A percentile compares a stretch with the other conserved stretches of the same genome.
These are phyloP conservation scores for Dunckerocampus dactyliophorus DNA, from an alignment of 2,113 vertebrate species.

Conservation along the genomic window DNA sequence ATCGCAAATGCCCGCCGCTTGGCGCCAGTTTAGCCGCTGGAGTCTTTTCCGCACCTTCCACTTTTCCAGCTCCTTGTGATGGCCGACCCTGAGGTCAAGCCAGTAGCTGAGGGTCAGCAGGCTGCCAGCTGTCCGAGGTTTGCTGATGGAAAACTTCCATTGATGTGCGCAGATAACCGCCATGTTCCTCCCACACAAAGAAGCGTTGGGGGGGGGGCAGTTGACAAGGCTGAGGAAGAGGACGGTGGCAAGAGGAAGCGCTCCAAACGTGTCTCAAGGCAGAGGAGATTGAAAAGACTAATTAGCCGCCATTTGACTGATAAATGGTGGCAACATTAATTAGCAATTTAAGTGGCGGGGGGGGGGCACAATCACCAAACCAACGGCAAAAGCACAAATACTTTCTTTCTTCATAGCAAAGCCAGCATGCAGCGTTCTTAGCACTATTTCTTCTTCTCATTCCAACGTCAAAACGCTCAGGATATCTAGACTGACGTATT, in stretches of 20 bases:
- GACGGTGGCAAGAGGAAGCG: slow-evolving; percentile 11
- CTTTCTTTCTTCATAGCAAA: too few relatives aligned
- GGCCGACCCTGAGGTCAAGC: slow-evolving; percentile 44
- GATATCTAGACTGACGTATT: too few relatives aligned
- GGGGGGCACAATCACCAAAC: too few relatives aligned
- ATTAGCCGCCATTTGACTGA: slow-evolving; percentile 79
- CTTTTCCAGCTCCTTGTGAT: too few relatives aligned
- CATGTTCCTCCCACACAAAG: slow-evolving; percentile 13
- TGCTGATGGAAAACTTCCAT: slow-evolving; percentile 42
- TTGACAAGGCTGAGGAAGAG: slow-evolving; percentile 42
- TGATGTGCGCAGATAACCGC: slow-evolving; percentile 51
- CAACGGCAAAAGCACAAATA: too few relatives aligned
- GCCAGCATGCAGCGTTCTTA: too few relatives aligned
- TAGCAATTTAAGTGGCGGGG: slow-evolving; percentile 71
- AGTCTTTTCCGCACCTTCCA: too few relatives aligned
- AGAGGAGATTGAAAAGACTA: slow-evolving; percentile 80
- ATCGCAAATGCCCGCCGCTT: too few relatives aligned
- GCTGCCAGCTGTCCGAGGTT: slow-evolving; percentile 50
- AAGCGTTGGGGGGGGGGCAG: slow-evolving; percentile 28
- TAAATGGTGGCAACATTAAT: slow-evolving; percentile 80
- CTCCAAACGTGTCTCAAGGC: slow-evolving; percentile 57
- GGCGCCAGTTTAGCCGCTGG: too few relatives aligned
- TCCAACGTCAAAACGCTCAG: too few relatives aligned
- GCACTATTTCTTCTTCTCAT: too few relatives aligned
- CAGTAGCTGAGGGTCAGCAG: slow-evolving; percentile 42